phyloP scores from a whole-genome alignment of 30 jellyfish, hydroid and myxozoan genomes.

The Sanderia malayensis region DNA sequence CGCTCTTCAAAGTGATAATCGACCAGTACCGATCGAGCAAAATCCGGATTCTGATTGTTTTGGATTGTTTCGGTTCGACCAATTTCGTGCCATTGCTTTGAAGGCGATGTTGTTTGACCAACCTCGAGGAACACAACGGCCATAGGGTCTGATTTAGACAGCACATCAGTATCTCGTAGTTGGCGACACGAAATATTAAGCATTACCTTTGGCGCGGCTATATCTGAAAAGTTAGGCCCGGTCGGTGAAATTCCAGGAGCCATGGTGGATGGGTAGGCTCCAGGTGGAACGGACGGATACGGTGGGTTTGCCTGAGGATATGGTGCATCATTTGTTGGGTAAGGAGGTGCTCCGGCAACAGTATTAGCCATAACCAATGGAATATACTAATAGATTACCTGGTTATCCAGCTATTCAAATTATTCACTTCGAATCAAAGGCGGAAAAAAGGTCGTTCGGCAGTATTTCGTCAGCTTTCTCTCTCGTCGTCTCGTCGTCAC shows the following conservation, averaged over 20 bases:
- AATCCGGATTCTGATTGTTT: slow-evolving; percentile 71
- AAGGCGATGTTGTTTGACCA: not conserved
- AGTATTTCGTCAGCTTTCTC: too few relatives aligned
- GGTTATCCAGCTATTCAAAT: too few relatives aligned
- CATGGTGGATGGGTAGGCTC: not conserved
- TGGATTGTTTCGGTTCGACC: slow-evolving; percentile 90
- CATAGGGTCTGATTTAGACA: slow-evolving; percentile 96
- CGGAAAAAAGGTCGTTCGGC: too few relatives aligned
- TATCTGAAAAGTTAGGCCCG: not conserved
- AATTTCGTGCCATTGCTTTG: slow-evolving; percentile 58
- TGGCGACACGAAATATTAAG: slow-evolving; percentile 71
- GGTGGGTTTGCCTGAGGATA: not conserved
- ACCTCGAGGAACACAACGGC: slow-evolving; percentile 71
- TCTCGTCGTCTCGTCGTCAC: too few relatives aligned
- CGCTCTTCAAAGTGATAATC: slow-evolving; percentile 82
- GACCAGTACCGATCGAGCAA: slow-evolving; percentile 46
- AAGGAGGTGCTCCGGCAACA: too few relatives aligned
- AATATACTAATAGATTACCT: too few relatives aligned
- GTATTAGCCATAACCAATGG: too few relatives aligned
- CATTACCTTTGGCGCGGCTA: slow-evolving; percentile 56
- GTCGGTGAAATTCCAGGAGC: not conserved
- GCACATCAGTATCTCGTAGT: slow-evolving; percentile 57
- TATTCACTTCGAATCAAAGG: too few relatives aligned
- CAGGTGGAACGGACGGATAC: not conserved
- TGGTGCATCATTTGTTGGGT: not conserved